Evolutionary conservation across 1,140 invertebrate species (phyloP).

Genomic region (Leptinotarsa texana): DNA sequence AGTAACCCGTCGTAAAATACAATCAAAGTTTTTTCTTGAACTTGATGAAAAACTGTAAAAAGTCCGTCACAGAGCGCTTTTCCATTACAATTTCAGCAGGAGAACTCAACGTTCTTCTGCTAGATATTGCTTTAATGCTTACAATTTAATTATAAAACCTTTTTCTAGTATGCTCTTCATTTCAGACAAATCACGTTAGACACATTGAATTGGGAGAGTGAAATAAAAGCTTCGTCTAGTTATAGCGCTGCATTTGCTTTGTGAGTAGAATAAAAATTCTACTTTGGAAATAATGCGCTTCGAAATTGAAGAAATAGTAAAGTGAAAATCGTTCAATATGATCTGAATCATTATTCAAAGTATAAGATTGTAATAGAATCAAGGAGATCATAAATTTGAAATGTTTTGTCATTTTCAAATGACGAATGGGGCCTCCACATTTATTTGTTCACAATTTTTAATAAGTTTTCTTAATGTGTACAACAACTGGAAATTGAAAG

Average conservation of each 20-base stretch:
- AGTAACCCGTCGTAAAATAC: not conserved
- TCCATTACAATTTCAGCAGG: conserved; percentile 7
- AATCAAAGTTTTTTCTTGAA: conserved; percentile 11
- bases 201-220: not conserved
- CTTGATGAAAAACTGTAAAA: conserved; percentile 14
- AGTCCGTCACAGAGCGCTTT: conserved; percentile 10
- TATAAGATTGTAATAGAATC: too few relatives aligned
- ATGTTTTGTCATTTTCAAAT: too few relatives aligned
- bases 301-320: not conserved
- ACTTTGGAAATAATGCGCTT: not conserved
- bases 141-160: conserved; percentile 15
- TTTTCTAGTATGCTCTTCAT: not conserved
- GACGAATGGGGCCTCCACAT: too few relatives aligned
- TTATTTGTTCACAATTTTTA: too few relatives aligned
- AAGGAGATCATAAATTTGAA: too few relatives aligned
- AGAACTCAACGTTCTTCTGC: not conserved
- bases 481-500: too few relatives aligned
- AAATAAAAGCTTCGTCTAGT: not conserved
- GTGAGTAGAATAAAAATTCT: not conserved
- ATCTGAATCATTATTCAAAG: too few relatives aligned
- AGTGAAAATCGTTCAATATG: not conserved
- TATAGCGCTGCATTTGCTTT: not conserved
- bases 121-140: not conserved
- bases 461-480: too few relatives aligned
- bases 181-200: conserved; percentile 12